Percentiles rank a stretch among this genome's conserved stretches.
These are phyloP conservation scores for Falcaria lacertinaria DNA, from an alignment of 2,888 invertebrate genomes.

Conservation along the genomic window DNA sequence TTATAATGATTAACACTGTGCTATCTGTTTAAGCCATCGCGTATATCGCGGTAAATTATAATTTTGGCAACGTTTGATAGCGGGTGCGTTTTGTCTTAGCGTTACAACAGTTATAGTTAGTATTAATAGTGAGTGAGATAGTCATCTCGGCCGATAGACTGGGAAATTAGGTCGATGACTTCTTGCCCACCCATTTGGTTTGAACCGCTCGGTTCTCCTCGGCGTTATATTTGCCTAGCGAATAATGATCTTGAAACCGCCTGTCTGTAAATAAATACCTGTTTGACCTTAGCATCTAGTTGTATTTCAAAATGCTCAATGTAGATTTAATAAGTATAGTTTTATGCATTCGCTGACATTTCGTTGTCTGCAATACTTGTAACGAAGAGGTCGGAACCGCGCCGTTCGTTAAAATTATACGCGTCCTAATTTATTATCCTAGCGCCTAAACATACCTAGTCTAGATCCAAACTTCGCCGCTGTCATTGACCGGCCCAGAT, in stretches of 20 bases:
- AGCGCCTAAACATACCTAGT: conserved; percentile 25
- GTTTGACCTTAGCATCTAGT: conserved; percentile 1
- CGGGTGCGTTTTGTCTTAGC: conserved; percentile 64
- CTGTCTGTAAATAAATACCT: neutral
- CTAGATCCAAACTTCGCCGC: conserved; percentile 39
- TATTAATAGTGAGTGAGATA: conserved; percentile 63
- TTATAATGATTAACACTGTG: conserved; percentile 37
- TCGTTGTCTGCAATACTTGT: conserved; percentile 3
- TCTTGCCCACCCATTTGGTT: conserved; percentile 29
- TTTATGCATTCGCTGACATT: conserved; percentile 1
- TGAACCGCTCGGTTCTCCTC: conserved; percentile 4
- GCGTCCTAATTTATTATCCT: conserved; percentile 30
- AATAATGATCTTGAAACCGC: neutral
- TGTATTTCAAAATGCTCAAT: neutral
- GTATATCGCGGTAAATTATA: conserved; percentile 53
- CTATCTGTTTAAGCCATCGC: conserved; percentile 34
- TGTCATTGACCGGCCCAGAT: conserved; percentile 72
- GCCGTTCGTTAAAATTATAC: conserved; percentile 16
- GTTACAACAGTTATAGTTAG: conserved; percentile 34
- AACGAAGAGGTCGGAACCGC: conserved; percentile 10
- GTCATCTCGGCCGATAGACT: conserved; percentile 55
- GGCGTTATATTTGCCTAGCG: conserved; percentile 1
- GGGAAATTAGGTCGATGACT: conserved; percentile 66
- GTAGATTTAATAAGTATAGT: conserved; percentile 3
- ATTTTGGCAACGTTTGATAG: conserved; percentile 62